phyloP scores from a whole-genome alignment of 2,113 vertebrate genomes.

The Chiloscyllium plagiosum region DNA sequence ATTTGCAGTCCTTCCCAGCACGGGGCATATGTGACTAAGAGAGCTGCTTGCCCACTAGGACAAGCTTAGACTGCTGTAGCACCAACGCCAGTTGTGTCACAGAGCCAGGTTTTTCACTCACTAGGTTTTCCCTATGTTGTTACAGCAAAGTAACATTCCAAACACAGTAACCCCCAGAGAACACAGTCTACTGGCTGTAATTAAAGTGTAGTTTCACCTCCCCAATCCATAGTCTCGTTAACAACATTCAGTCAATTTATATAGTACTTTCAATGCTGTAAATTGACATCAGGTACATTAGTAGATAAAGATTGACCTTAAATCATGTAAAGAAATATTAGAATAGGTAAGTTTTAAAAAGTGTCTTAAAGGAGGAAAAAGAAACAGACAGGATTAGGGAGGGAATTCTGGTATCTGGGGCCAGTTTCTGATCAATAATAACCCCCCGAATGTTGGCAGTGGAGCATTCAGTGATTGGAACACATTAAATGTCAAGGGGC shows the following conservation, averaged over 20 bases:
- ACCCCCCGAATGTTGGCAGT: too few species aligned
- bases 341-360: neutral
- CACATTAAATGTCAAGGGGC: too few species aligned
- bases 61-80: too few species aligned
- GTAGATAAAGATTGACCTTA: neutral
- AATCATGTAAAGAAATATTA: neutral
- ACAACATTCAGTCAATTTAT: neutral
- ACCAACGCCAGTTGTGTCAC: too few species aligned
- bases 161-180: neutral
- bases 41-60: too few species aligned
- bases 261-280: neutral
- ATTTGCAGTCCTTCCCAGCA: too few species aligned
- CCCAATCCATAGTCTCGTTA: neutral
- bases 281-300: neutral
- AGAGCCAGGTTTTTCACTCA: too few species aligned
- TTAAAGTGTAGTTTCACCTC: neutral
- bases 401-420: neutral
- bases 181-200: neutral
- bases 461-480: too few species aligned
- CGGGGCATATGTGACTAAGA: too few species aligned
- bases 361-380: neutral
- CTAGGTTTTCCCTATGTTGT: neutral
- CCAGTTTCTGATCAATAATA: too few species aligned
- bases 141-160: neutral
- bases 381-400: neutral